These are phyloP conservation scores for Drosophila simulans DNA, from an alignment of 1,140 invertebrate species.

Conservation along the genomic window DNA sequence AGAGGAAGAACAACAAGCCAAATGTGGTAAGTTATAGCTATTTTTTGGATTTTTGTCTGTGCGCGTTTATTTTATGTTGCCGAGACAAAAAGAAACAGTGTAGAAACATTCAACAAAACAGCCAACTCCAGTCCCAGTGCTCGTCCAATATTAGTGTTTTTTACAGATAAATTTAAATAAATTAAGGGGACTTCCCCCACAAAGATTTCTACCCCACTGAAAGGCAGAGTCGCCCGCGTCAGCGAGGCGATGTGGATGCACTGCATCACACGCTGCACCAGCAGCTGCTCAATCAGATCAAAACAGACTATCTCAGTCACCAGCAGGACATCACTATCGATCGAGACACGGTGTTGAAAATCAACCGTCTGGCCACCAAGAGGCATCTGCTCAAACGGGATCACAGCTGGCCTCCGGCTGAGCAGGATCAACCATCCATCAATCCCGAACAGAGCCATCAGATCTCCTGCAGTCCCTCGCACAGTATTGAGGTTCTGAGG, in stretches of 20 bases:
- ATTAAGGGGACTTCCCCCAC: not conserved
- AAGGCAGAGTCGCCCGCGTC: constrained; percentile 64
- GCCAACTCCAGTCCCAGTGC: constrained; percentile 22
- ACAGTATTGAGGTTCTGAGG: constrained; percentile 66
- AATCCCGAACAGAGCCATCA: constrained; percentile 9
- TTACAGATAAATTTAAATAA: constrained; percentile 11
- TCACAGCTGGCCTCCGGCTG: constrained; percentile 79
- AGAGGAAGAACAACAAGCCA: constrained; percentile 89
- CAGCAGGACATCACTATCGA: constrained; percentile 78
- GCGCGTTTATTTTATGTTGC: constrained; percentile 6
- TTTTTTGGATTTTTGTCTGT: constrained; percentile 14
- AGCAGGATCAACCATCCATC: constrained; percentile 10
- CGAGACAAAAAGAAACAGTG: constrained; percentile 38
- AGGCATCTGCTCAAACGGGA: constrained; percentile 70
- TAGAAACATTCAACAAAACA: constrained; percentile 63
- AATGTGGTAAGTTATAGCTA: constrained; percentile 86
- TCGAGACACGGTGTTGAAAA: constrained; percentile 80
- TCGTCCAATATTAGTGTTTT: constrained; percentile 14
- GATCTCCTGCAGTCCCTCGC: constrained; percentile 44
- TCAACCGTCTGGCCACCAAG: constrained; percentile 75
- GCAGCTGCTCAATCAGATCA: constrained; percentile 77
- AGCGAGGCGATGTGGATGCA: constrained; percentile 45
- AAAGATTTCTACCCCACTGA: constrained; percentile 45
- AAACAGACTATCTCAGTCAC: constrained; percentile 71
- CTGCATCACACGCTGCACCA: constrained; percentile 67